These are phyloP conservation scores for Calliopum simillimum DNA, from an alignment of 2,888 invertebrate genomes.

Conservation along the genomic window DNA sequence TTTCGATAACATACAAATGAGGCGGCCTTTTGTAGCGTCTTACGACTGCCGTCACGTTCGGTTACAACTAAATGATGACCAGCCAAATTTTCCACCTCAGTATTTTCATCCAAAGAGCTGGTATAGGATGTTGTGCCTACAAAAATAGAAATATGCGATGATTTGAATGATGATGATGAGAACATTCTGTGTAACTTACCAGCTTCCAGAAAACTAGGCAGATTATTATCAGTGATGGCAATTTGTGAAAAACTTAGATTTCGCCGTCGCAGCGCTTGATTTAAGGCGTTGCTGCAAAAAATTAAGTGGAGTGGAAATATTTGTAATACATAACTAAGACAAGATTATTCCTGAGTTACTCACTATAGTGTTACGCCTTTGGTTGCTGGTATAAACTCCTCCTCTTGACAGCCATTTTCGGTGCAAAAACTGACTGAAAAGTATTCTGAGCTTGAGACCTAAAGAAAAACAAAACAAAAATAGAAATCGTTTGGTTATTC, in stretches of 20 bases:
- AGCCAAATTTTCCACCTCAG: slow-evolving; percentile 65
- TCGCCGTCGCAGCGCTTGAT: slow-evolving; percentile 74
- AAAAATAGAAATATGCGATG: background rate
- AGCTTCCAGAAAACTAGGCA: slow-evolving; percentile 60
- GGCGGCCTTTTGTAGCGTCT: slow-evolving; percentile 65
- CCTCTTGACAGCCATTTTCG: slow-evolving; percentile 70
- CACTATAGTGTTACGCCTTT: slow-evolving; percentile 76
- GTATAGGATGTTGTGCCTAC: slow-evolving; percentile 59
- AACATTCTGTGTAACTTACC: slow-evolving; percentile 54
- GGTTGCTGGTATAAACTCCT: slow-evolving; percentile 76
- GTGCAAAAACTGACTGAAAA: slow-evolving; percentile 79
- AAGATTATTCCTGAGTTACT: slow-evolving; percentile 67
- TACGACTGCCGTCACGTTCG: slow-evolving; percentile 62
- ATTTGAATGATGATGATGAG: slow-evolving; percentile 1
- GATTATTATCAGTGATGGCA: slow-evolving; percentile 65
- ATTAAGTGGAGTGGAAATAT: background rate
- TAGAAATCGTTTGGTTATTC: background rate
- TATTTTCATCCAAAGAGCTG: slow-evolving; percentile 64
- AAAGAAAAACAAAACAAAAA: slow-evolving; percentile 56
- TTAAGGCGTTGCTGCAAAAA: slow-evolving; percentile 73
- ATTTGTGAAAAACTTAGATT: slow-evolving; percentile 69
- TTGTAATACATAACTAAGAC: no score
- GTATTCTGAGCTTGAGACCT: slow-evolving; percentile 80
- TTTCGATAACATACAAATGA: slow-evolving; percentile 61
- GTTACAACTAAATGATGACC: slow-evolving; percentile 65